phyloP scores from a whole-genome alignment of 92 coral and sea anemone genomes.

The Pocillopora grandis region DNA sequence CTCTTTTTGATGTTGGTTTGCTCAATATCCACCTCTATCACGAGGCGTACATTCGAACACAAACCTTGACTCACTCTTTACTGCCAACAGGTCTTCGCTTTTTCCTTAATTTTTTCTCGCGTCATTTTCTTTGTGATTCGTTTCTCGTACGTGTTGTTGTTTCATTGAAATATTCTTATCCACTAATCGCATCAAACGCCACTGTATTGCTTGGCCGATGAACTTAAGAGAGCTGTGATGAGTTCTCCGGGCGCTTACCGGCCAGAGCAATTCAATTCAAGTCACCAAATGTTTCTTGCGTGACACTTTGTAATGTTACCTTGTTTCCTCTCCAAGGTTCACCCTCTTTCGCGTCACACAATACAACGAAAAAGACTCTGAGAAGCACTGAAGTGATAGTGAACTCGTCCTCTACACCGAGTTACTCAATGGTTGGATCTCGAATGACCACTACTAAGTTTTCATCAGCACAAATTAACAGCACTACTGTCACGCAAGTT shows the following conservation, averaged over 20 bases:
- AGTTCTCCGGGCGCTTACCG: not conserved
- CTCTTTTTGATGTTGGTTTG: too few relatives aligned
- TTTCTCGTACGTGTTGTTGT: too few relatives aligned
- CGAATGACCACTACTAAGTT: slow-evolving; percentile 1
- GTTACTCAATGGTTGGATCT: slow-evolving; percentile 13
- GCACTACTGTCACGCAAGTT: slow-evolving; percentile 8
- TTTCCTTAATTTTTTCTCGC: too few relatives aligned
- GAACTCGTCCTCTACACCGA: slow-evolving; percentile 18
- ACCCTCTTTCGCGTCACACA: slow-evolving; percentile 8
- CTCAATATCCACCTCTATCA: too few relatives aligned
- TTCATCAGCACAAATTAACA: slow-evolving; percentile 5
- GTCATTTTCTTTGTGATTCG: too few relatives aligned
- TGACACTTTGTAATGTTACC: slow-evolving; percentile 18
- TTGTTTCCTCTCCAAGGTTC: slow-evolving; percentile 35
- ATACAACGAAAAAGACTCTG: slow-evolving; percentile 1
- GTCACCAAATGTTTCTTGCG: not conserved
- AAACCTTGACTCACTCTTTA: too few relatives aligned
- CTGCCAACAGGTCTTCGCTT: too few relatives aligned
- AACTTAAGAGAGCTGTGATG: not conserved
- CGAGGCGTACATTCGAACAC: too few relatives aligned
- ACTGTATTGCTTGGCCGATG: not conserved
- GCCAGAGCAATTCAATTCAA: not conserved
- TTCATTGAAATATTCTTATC: too few relatives aligned
- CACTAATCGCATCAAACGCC: too few relatives aligned
- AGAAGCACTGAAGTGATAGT: slow-evolving; percentile 6